Percentiles rank a stretch among this genome's conserved stretches.
Conservation (phyloP, 2,888 invertebrate genomes). For the Corbicula japonica region DNA sequence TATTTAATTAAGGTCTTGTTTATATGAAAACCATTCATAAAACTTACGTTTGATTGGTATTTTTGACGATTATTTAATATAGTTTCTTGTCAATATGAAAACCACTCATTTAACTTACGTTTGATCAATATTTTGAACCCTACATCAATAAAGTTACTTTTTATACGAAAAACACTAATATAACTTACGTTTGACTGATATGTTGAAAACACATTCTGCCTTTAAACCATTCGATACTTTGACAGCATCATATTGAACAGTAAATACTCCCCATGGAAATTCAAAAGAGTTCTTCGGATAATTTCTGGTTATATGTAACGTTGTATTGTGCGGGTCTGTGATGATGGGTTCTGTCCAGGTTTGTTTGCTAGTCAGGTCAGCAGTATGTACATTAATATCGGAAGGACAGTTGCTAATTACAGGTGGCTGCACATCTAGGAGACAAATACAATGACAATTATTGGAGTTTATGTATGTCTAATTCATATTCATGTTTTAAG, state of each 20-base stretch:
- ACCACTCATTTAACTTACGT: too few relatives aligned
- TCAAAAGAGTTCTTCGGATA: constrained; percentile 31
- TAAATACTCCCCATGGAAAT: constrained; percentile 60
- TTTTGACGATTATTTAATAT: too few relatives aligned
- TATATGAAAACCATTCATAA: too few relatives aligned
- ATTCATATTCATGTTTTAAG: too few relatives aligned
- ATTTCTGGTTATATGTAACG: constrained; percentile 38
- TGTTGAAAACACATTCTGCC: constrained; percentile 39
- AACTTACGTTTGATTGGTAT: too few relatives aligned
- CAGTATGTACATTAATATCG: constrained; percentile 11
- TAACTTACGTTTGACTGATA: constrained; percentile 54
- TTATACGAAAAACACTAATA: too few relatives aligned
- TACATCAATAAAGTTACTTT: too few relatives aligned
- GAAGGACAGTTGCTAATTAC: constrained; percentile 31
- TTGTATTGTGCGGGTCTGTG: constrained; percentile 42
- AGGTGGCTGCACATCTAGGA: constrained; percentile 56
- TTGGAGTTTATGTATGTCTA: too few relatives aligned
- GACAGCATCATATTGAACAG: constrained; percentile 41
- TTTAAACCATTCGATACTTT: constrained; percentile 51
- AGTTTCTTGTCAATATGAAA: too few relatives aligned
- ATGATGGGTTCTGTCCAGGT: constrained; percentile 44
- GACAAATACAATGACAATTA: too few relatives aligned
- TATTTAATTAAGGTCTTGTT: too few relatives aligned
- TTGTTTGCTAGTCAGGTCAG: constrained; percentile 31
- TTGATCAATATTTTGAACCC: too few relatives aligned